A percentile compares a stretch with the other conserved stretches of the same genome.
Conservation (phyloP, 2,888 invertebrate species). For the Thymelicus acteon region DNA sequence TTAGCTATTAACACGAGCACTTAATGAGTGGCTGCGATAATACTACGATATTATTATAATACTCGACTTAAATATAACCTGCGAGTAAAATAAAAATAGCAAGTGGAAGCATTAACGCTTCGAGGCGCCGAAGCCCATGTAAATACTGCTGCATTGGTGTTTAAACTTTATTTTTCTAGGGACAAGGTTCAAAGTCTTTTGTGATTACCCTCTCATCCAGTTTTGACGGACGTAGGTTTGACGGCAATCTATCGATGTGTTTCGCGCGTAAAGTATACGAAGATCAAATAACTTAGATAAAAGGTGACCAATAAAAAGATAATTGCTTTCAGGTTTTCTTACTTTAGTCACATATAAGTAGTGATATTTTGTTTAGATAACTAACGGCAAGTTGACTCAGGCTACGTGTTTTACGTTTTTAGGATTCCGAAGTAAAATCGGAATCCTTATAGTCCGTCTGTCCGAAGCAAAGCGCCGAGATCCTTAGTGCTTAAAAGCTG, state of each 20-base stretch:
- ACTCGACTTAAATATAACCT: constrained; percentile 50
- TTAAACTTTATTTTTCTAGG: neutral
- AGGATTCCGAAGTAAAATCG: too few relatives aligned
- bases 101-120: constrained; percentile 43
- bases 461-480: too few relatives aligned
- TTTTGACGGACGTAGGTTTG: constrained; percentile 26
- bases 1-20: constrained; percentile 57
- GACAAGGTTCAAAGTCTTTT: neutral
- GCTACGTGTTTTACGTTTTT: neutral
- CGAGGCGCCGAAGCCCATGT: constrained; percentile 34
- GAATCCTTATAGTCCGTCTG: too few relatives aligned
- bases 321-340: constrained; percentile 19
- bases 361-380: neutral
- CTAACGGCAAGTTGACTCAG: neutral
- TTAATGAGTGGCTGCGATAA: constrained; percentile 59
- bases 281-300: constrained; percentile 32
- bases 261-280: constrained; percentile 21
- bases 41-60: constrained; percentile 61
- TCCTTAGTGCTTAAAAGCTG: too few relatives aligned
- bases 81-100: constrained; percentile 47
- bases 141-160: neutral
- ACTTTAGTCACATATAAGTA: neutral
- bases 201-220: neutral
- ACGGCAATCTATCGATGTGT: constrained; percentile 23
- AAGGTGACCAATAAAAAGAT: constrained; percentile 23